Conservation (phyloP, 2,113 vertebrate genomes). For the Chamaetylas fuelleborni region DNA sequence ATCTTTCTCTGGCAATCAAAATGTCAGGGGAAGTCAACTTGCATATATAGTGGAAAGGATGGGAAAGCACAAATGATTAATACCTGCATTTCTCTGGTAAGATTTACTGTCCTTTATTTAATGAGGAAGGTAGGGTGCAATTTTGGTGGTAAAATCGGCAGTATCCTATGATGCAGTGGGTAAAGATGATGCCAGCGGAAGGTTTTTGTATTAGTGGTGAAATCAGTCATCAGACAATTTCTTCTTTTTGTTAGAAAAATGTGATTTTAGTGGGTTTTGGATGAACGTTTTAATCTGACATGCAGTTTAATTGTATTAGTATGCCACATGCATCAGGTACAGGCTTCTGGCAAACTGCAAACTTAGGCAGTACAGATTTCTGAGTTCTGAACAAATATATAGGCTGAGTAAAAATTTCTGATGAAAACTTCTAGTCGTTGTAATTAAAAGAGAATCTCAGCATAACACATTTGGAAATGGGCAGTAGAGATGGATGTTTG, state of each 20-base stretch:
- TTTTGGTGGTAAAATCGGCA: neutral
- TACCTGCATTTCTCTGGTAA: neutral
- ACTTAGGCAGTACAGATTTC: neutral
- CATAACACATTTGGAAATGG: neutral
- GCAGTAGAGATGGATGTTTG: neutral
- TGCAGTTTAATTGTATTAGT: neutral
- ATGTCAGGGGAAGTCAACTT: slow-evolving; percentile 1
- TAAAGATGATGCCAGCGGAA: neutral
- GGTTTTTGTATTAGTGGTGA: neutral
- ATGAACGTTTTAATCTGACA: neutral
- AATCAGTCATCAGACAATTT: slow-evolving; percentile 5
- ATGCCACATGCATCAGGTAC: neutral
- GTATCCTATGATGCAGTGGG: neutral
- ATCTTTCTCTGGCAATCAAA: neutral
- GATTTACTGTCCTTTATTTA: slow-evolving; percentile 9
- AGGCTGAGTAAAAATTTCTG: neutral
- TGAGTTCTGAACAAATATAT: neutral
- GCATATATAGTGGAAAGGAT: neutral
- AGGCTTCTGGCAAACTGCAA: neutral
- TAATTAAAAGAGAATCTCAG: neutral
- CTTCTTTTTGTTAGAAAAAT: slow-evolving; percentile 21
- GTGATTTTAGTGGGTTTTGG: neutral
- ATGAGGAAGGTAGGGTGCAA: neutral
- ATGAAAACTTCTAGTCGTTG: neutral
- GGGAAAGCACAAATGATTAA: neutral